These are phyloP conservation scores for Orchestia grillus DNA, from an alignment of 1,140 invertebrate genomes.

Conservation along the genomic window DNA sequence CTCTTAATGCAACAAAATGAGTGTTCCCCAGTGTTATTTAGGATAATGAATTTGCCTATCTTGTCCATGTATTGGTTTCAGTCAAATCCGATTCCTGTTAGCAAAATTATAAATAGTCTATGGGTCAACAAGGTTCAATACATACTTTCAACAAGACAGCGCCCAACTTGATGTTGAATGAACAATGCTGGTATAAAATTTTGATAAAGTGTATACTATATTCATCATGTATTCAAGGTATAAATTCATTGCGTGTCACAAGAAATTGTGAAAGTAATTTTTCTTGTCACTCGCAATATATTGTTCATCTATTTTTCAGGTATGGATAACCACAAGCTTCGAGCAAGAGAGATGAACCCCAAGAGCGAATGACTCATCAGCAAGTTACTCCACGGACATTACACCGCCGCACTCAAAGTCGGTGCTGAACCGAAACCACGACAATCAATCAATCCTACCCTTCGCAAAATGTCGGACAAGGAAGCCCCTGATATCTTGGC, in stretches of 20 bases:
- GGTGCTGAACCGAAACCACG: not conserved
- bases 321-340: not conserved
- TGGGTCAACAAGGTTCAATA: not conserved
- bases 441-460: not conserved
- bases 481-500: conserved; percentile 37
- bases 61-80: too few species aligned
- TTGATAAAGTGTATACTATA: not conserved
- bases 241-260: not conserved
- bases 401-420: not conserved
- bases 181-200: not conserved
- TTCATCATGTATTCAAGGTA: not conserved
- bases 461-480: not conserved
- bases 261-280: not conserved
- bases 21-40: too few species aligned
- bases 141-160: not conserved
- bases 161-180: not conserved
- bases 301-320: not conserved
- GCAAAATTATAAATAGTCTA: too few species aligned
- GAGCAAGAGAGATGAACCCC: not conserved
- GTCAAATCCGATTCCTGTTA: too few species aligned
- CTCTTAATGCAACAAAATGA: too few species aligned
- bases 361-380: not conserved
- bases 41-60: too few species aligned
- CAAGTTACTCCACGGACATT: not conserved
- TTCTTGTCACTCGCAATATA: not conserved